phyloP scores from a whole-genome alignment of 2,797 vertebrate genomes.

The Taeniopygia guttata region DNA sequence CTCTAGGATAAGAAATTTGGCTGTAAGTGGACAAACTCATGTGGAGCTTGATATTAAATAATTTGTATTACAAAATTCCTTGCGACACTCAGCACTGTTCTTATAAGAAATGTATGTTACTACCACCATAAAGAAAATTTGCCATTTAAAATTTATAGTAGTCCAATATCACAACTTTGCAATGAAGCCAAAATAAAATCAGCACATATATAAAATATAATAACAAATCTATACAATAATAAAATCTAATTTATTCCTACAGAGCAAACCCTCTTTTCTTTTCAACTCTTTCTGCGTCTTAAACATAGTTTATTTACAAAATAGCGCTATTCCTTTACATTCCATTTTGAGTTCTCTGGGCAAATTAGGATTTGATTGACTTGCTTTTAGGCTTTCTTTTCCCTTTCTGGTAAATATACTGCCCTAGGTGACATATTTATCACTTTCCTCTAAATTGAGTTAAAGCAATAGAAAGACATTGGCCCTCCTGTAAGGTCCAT shows the following conservation, averaged over 20 bases:
- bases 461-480: background rate
- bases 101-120: background rate
- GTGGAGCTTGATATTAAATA: background rate
- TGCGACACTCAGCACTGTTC: background rate
- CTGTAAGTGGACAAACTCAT: background rate
- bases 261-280: no score
- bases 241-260: no score
- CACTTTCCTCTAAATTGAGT: background rate
- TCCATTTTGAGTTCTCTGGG: background rate
- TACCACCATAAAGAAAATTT: background rate
- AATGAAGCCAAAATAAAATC: background rate
- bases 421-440: background rate
- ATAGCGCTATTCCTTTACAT: fast-evolving
- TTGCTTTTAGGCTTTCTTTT: background rate
- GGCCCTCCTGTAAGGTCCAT: background rate
- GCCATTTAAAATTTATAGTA: background rate
- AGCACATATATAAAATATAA: background rate
- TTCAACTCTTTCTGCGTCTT: background rate
- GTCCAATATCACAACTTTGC: background rate
- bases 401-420: background rate
- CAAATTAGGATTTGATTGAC: background rate
- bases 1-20: background rate
- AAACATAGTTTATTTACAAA: background rate
- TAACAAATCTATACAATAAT: background rate
- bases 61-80: background rate